A percentile compares a stretch with the other conserved stretches of the same genome.
phyloP scores from a whole-genome alignment of 35 echinoderm and acorn worm species.

The Apostichopus californicus region DNA sequence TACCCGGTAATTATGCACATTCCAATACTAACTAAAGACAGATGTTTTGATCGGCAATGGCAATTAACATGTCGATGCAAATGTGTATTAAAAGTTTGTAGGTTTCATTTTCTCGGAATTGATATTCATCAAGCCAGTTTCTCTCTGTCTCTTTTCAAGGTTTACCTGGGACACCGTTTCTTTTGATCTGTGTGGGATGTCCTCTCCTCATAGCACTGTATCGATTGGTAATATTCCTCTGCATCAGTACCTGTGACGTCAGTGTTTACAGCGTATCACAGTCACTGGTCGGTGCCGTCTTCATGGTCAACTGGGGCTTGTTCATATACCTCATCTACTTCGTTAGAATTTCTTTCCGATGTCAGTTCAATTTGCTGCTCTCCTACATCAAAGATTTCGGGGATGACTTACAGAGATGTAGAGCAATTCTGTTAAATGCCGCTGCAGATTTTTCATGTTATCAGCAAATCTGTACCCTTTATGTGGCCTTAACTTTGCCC shows the following conservation, averaged over 20 bases:
- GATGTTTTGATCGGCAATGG: no score
- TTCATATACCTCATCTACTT: not conserved
- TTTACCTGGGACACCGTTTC: not conserved
- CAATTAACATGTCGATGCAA: not conserved
- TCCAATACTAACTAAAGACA: no score
- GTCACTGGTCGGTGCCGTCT: not conserved
- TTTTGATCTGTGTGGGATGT: not conserved
- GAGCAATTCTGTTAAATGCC: not conserved
- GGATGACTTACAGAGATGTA: not conserved
- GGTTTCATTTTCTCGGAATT: no score
- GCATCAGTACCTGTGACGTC: not conserved
- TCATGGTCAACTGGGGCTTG: not conserved
- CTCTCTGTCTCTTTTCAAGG: not conserved
- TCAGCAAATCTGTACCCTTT: not conserved
- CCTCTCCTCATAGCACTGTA: not conserved
- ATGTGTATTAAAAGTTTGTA: no score
- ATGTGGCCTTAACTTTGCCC: not conserved
- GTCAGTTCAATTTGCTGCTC: not conserved
- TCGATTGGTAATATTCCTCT: not conserved
- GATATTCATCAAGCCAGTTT: not conserved
- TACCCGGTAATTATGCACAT: no score
- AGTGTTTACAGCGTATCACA: not conserved
- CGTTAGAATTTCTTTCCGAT: not conserved
- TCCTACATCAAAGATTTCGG: not conserved
- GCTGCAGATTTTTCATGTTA: not conserved